Evolutionary conservation across 2,797 vertebrate species (phyloP).

Genomic region (Siniperca scherzeri): DNA sequence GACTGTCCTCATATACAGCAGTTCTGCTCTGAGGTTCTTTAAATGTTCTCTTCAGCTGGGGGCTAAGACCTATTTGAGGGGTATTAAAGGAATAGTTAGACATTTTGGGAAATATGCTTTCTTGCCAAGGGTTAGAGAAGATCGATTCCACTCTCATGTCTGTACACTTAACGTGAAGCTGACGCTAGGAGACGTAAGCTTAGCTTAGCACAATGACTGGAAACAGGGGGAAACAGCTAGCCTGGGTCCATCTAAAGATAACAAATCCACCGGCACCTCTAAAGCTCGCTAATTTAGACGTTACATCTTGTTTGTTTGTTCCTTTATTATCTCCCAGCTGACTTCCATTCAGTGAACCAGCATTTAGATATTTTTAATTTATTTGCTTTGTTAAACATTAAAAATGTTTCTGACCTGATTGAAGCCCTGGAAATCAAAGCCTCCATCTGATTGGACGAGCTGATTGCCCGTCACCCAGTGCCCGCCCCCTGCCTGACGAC

Average conservation of each 20-base stretch:
- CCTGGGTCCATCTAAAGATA: not conserved
- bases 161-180: not conserved
- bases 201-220: not conserved
- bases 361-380: not conserved
- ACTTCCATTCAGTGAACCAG: not conserved
- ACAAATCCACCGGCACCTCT: too few relatives aligned
- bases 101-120: too few relatives aligned
- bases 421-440: conserved; percentile 85
- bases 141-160: not conserved
- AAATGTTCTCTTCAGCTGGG: not conserved
- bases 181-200: not conserved
- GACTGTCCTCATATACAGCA: too few relatives aligned
- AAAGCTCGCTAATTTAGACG: too few relatives aligned
- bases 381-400: not conserved
- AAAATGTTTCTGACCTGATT: conserved; percentile 74
- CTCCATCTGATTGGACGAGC: conserved; percentile 79
- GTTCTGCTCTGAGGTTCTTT: not conserved
- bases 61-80: not conserved
- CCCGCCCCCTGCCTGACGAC: conserved; percentile 78
- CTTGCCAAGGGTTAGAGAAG: too few relatives aligned
- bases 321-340: not conserved
- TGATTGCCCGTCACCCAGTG: conserved; percentile 84
- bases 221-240: not conserved
- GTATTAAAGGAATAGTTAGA: not conserved
- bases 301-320: too few relatives aligned